Base-by-base conservation (phyloP, 2,888 invertebrate genomes). In the Amphipoea lucens region DNA sequence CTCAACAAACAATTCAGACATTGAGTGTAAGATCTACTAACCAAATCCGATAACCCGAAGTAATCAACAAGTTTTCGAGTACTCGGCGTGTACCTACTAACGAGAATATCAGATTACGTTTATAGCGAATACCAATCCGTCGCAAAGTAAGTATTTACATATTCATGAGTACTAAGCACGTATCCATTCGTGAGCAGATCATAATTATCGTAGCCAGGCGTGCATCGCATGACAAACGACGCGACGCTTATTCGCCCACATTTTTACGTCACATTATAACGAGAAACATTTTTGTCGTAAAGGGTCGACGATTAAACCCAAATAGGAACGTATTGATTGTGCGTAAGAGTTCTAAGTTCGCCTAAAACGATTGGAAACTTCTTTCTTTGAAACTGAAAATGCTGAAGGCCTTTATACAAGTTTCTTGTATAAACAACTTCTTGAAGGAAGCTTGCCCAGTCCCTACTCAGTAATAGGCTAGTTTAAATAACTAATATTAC, bases 91-190 rank as follows among this genome's bases (percentile, higher is more conserved):
- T 45, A 81, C 48, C 48, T 48, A 48, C 66, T 69, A 75, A 76
- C 67, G 54, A 84, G 82, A 76, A 81, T 78, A 81, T 74, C 67
- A 67, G 74, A 85, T 85, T 77, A 82, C 51, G 76, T 84, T 72
- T 62, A 79, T 69, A 70, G 71, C 72, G 76, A 85, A 82, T 85
- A 74, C 57, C 76, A 74, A 82, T 82, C 81, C 74, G 70, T 78
- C 51, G 73, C 73, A 60, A 60, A 23, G 23, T 74, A 60, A 23
- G 23, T 74, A 79, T 79, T 79, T 76, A 79, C 82, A 82, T 85
- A 85, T 82, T 85, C 85, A 85, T 85, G 77, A 82, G 62, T 63
- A 70, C 54, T 54, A 70, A 63, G 60, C 66, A 73, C 74, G 73
- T 79, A 79, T 76, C 54, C 57, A 85, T 73, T 85, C 69, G 76